phyloP scores from a whole-genome alignment of 2,888 invertebrate species.

The Stenodera caucasica region DNA sequence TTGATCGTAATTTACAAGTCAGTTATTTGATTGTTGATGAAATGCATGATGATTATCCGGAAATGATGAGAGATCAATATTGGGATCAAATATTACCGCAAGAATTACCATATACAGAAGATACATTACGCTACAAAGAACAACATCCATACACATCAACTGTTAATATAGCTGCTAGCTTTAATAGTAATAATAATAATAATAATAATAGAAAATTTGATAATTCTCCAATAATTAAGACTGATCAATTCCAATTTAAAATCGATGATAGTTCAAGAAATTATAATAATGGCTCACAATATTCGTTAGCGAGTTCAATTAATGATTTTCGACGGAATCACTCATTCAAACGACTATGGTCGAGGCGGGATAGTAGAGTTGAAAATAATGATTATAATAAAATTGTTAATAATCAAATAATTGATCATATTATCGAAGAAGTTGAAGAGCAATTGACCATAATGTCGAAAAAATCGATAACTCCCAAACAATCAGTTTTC shows the following conservation, averaged over 20 bases:
- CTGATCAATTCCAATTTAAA: not conserved
- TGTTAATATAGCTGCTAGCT: conserved; percentile 72
- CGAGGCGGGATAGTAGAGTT: not conserved
- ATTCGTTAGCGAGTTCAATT: not conserved
- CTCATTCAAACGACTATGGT: not conserved
- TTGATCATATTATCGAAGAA: conserved; percentile 74
- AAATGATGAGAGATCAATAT: conserved; percentile 87
- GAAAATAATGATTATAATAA: not conserved
- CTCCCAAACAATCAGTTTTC: conserved; percentile 56
- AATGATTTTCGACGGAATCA: not conserved
- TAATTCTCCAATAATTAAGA: too few relatives aligned
- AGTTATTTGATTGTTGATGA: conserved; percentile 95
- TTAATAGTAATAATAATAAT: conserved; percentile 58
- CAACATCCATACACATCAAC: conserved; percentile 87
- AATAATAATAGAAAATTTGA: not conserved
- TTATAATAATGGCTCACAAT: conserved; percentile 9
- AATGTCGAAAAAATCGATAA: conserved; percentile 67
- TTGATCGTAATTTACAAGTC: conserved; percentile 85
- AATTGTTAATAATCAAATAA: conserved; percentile 56
- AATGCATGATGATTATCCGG: conserved; percentile 94
- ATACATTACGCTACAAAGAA: conserved; percentile 68
- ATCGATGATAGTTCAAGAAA: not conserved
- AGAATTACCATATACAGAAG: conserved; percentile 86
- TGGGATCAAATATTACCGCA: conserved; percentile 93
- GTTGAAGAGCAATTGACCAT: conserved; percentile 82